These are phyloP conservation scores for Corythucha ciliata DNA, from an alignment of 2,888 invertebrate genomes.

Conservation along the genomic window DNA sequence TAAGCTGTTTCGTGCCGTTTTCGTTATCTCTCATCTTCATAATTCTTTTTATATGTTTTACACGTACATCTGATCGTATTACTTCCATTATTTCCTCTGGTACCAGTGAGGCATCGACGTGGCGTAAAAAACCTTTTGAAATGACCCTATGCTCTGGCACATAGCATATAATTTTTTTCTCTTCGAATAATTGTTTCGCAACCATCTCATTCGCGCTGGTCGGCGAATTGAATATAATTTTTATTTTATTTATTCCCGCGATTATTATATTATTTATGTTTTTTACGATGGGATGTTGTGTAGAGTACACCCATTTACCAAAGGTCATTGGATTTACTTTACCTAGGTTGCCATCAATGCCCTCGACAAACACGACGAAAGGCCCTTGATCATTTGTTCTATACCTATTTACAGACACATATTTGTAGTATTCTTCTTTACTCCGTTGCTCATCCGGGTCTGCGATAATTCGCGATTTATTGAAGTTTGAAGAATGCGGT, in stretches of 20 bases:
- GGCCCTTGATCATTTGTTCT: neutral
- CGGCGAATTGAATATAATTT: neutral
- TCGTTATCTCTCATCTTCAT: neutral
- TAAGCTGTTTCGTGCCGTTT: neutral
- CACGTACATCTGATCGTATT: neutral
- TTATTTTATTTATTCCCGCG: neutral
- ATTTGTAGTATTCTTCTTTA: too few species aligned
- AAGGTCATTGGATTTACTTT: neutral
- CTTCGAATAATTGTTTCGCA: neutral
- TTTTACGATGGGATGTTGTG: too few species aligned
- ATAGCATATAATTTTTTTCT: neutral
- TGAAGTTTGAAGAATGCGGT: too few species aligned
- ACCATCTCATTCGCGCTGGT: neutral
- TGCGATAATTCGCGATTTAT: too few species aligned
- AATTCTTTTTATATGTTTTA: neutral
- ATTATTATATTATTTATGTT: neutral
- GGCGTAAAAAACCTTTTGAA: neutral
- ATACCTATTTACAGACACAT: neutral
- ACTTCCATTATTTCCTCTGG: neutral
- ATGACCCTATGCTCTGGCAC: neutral
- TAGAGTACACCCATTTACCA: neutral
- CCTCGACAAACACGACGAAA: neutral
- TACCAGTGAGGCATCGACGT: neutral
- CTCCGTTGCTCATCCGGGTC: too few species aligned
- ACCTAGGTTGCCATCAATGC: neutral